Evolutionary conservation across 1,140 invertebrate genomes (phyloP).

Genomic region (Procambarus clarkii): DNA sequence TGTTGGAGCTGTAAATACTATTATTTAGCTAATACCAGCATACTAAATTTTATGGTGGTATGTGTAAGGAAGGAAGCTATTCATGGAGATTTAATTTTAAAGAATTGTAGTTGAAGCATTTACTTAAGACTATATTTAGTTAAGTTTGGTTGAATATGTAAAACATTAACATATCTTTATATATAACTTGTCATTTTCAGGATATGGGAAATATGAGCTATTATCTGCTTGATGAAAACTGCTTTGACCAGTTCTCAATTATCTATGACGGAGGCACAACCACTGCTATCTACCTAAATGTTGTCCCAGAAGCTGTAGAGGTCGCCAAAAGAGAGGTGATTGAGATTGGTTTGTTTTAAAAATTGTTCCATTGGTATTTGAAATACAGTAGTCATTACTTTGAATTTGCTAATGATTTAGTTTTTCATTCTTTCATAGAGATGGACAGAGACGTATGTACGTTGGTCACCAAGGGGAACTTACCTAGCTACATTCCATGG

Average conservation of each 20-base stretch:
- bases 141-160: no score
- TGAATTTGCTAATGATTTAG: background rate
- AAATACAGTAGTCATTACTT: background rate
- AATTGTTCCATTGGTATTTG: background rate
- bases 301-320: conserved; percentile 88
- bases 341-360: background rate
- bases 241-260: conserved; percentile 80
- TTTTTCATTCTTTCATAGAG: conserved; percentile 78
- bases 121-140: no score
- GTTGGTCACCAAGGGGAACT: conserved; percentile 97
- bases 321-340: conserved; percentile 88
- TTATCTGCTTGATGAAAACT: conserved; percentile 75
- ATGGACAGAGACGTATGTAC: conserved; percentile 96
- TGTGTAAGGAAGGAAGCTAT: no score
- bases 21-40: no score
- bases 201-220: conserved; percentile 72
- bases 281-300: conserved; percentile 93
- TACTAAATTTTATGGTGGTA: no score
- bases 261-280: conserved; percentile 81
- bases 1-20: no score
- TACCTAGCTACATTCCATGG: conserved; percentile 97
- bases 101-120: no score
- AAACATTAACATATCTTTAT: no score
- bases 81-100: no score
- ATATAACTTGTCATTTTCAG: conserved; percentile 1